A percentile compares a stretch with the other conserved stretches of the same genome.
Conservation (phyloP, 2,888 invertebrate species). For the Metellina segmentata region DNA sequence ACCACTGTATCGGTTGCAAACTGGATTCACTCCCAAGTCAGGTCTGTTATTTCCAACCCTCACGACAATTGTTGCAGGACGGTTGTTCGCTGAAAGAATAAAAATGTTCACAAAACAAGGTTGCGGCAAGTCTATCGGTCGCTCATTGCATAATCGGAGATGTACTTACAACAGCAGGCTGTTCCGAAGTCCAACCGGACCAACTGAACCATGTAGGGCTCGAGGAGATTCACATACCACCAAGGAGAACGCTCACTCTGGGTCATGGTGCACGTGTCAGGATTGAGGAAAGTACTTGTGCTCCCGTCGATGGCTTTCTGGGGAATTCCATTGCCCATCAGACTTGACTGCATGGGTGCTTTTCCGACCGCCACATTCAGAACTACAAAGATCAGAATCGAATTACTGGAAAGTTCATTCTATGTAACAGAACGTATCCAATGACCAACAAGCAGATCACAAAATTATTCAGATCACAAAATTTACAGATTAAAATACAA, state of each 20-base stretch:
- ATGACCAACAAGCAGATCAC: too few species aligned
- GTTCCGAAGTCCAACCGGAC: slow-evolving; percentile 94
- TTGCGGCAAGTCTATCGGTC: too few species aligned
- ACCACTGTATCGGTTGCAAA: slow-evolving; percentile 91
- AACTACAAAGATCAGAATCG: slow-evolving; percentile 84
- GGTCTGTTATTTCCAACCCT: slow-evolving; percentile 96
- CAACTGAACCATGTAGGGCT: slow-evolving; percentile 96
- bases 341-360: slow-evolving; percentile 95
- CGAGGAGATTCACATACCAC: slow-evolving; percentile 96
- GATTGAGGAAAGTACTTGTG: slow-evolving; percentile 89
- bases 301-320: slow-evolving; percentile 95
- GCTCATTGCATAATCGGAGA: background rate
- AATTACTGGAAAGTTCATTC: too few species aligned
- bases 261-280: slow-evolving; percentile 90
- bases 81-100: slow-evolving; percentile 79
- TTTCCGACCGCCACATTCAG: slow-evolving; percentile 96
- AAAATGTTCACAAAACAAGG: background rate
- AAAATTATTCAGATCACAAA: too few species aligned
- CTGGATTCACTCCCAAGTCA: slow-evolving; percentile 93
- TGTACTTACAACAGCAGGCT: slow-evolving; percentile 86
- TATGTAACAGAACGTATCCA: too few species aligned
- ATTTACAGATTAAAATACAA: too few species aligned
- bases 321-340: slow-evolving; percentile 90
- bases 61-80: slow-evolving; percentile 92
- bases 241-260: slow-evolving; percentile 90